Evolutionary conservation across 1,140 invertebrate species (phyloP).

Genomic region (Hyphantria cunea): DNA sequence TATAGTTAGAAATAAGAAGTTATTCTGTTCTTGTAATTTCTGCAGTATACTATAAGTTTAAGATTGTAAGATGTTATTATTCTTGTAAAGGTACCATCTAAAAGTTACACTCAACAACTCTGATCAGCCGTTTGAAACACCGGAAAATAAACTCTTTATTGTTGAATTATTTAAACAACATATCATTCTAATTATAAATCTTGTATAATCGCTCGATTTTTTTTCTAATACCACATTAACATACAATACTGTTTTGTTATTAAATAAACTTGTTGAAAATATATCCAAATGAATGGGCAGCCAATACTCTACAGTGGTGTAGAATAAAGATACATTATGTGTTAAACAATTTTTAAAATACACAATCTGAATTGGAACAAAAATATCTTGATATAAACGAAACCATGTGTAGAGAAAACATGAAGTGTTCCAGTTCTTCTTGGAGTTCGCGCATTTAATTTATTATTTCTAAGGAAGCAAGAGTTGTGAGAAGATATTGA

Average conservation of each 20-base stretch:
- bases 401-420: conserved; percentile 1
- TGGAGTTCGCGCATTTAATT: background rate
- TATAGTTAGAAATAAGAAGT: background rate
- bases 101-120: too few relatives aligned
- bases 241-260: conserved; percentile 1
- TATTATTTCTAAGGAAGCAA: too few relatives aligned
- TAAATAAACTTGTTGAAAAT: background rate
- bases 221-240: background rate
- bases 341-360: conserved; percentile 16
- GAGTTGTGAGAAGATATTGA: background rate
- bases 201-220: background rate
- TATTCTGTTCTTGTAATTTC: too few relatives aligned
- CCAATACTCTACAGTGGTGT: background rate
- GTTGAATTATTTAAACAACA: too few relatives aligned
- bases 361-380: conserved; percentile 1
- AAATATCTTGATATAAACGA: conserved; percentile 11
- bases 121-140: too few relatives aligned
- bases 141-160: too few relatives aligned
- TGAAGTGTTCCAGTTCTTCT: conserved; percentile 7
- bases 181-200: too few relatives aligned
- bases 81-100: too few relatives aligned
- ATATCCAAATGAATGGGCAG: conserved; percentile 5
- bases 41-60: too few relatives aligned
- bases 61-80: too few relatives aligned
- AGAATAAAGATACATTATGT: conserved; percentile 9